Evolutionary conservation across 2,888 invertebrate genomes (phyloP), one percentile per base, ranked within the genome.

Genomic region (Herminia tarsipennalis): DNA sequence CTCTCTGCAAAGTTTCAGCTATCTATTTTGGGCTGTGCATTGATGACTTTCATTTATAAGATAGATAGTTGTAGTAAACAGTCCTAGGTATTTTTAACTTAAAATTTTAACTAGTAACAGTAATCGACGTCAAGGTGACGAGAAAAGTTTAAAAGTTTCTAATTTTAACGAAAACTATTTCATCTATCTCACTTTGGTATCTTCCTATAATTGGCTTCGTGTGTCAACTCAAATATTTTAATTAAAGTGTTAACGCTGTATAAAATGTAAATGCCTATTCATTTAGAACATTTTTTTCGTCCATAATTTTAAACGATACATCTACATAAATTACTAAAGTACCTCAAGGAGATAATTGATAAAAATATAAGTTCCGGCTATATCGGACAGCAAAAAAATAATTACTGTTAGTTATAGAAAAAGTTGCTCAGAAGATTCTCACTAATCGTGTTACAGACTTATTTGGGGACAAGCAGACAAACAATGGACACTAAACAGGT

Each of bases 401-500:
- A 56, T 50, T 47, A 54, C 18, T 36, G 9, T 18, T 5, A 39
- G 9, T 18, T 5, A 48, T 44, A 46, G 45, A 53, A 59, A 56
- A 64, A 59, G 21, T 46, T 35, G 5, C 25, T 32, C 18, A 35
- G 38, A 53, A 47, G 42, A 69, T 70, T 70, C 63, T 66, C 62
- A 66, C 76, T 73, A 77, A 80, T 77, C 73, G 71, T 51, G 63
- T 60, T 53, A 51, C 60, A 36, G 47, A 56, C 63, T 48, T 69
- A 81, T 81, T 83, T 78, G 78, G 76, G 71, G 72, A 72, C 78
- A 73, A 25, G 51, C 60, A 42, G 29, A 65, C 70, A 75, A 69
- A 79, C 83, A 83, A 85, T 83, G 73, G 76, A 65, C 74, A 75
- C 76, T 84, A 86, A 83, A 83, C 88, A 81, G 82, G 84, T 88